Percentiles rank a stretch among this genome's conserved stretches.
These are phyloP conservation scores for Drosophila maculinotata DNA, from an alignment of 2,888 invertebrate species.

Conservation along the genomic window DNA sequence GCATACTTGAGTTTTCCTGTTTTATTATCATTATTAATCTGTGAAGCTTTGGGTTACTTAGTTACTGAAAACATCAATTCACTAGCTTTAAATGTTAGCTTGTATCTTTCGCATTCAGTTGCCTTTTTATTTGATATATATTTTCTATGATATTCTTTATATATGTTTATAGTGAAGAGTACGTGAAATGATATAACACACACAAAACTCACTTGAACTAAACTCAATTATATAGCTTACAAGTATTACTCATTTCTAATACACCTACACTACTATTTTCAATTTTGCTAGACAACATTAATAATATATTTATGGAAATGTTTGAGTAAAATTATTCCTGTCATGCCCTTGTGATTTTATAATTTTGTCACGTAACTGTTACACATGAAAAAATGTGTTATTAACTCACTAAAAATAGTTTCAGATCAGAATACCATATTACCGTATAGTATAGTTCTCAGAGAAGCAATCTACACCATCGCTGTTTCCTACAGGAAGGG, in stretches of 20 bases:
- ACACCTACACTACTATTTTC: background rate
- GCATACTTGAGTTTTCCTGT: constrained; percentile 1
- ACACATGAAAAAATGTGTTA: background rate
- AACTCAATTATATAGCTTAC: too few species aligned
- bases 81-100: too few species aligned
- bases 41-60: too few species aligned
- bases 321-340: background rate
- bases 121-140: background rate
- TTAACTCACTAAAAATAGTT: background rate
- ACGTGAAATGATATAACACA: background rate
- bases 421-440: background rate
- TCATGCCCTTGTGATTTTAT: background rate
- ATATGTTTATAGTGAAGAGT: background rate
- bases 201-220: background rate
- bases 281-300: background rate
- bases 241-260: too few species aligned
- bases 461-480: too few species aligned
- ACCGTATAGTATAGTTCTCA: background rate
- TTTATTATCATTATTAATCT: background rate
- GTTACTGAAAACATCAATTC: too few species aligned
- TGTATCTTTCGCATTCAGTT: too few species aligned
- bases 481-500: too few species aligned
- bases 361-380: constrained; percentile 2
- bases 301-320: background rate
- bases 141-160: background rate